These are phyloP conservation scores for Drosophila neonasuta DNA, from an alignment of 2,888 invertebrate species.

Conservation along the genomic window DNA sequence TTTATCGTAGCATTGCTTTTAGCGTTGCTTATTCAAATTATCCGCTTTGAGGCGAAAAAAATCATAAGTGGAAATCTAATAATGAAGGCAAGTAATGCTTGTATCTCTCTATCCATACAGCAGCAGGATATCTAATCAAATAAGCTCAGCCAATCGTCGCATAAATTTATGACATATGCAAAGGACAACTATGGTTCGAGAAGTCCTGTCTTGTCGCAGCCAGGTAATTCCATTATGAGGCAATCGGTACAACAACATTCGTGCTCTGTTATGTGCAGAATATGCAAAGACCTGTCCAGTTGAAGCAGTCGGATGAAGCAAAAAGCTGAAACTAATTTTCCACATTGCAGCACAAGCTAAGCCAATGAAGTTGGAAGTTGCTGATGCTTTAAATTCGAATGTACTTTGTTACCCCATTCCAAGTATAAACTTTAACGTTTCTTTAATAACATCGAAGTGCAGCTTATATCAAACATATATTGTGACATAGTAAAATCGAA, in stretches of 20 bases:
- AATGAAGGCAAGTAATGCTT: slow-evolving; percentile 36
- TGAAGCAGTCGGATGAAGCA: slow-evolving; percentile 24
- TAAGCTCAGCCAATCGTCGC: slow-evolving; percentile 69
- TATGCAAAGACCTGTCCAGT: slow-evolving; percentile 30
- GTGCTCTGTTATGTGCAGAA: slow-evolving; percentile 21
- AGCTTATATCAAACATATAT: not conserved
- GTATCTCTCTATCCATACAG: slow-evolving; percentile 8
- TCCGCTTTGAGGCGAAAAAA: slow-evolving; percentile 38
- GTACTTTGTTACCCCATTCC: not conserved
- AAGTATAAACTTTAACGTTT: not conserved
- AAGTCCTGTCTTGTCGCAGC: slow-evolving; percentile 17
- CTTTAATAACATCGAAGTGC: not conserved
- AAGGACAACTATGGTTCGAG: slow-evolving; percentile 12
- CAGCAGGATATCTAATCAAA: slow-evolving; percentile 61
- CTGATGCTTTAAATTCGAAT: slow-evolving; percentile 43
- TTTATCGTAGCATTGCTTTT: slow-evolving; percentile 36
- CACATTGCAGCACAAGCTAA: slow-evolving; percentile 73
- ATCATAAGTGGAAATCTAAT: slow-evolving; percentile 59
- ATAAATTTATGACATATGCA: slow-evolving; percentile 69
- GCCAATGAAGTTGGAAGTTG: slow-evolving; percentile 56
- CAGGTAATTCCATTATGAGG: slow-evolving; percentile 65
- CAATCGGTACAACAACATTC: slow-evolving; percentile 45
- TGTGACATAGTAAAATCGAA: not conserved
- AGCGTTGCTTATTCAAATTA: slow-evolving; percentile 45
- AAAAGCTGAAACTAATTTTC: slow-evolving; percentile 78